Evolutionary conservation across 2,888 invertebrate genomes (phyloP).

Genomic region (Venusia cambrica): DNA sequence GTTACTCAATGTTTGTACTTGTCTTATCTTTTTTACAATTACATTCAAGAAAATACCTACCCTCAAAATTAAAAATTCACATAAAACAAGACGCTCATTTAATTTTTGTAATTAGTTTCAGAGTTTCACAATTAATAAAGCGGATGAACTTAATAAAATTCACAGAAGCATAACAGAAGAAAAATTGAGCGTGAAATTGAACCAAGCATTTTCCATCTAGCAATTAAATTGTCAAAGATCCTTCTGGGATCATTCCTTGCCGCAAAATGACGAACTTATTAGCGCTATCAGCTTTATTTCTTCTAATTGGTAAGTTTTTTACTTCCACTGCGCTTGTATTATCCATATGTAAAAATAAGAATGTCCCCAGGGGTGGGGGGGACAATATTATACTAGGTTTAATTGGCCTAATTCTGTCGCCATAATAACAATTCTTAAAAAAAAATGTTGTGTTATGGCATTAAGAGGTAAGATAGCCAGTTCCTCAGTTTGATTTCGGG

Average conservation of each 20-base stretch:
- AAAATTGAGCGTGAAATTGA: slow-evolving; percentile 47
- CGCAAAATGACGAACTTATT: slow-evolving; percentile 41
- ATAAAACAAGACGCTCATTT: slow-evolving; percentile 10
- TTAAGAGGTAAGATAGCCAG: no score
- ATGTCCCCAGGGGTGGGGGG: no score
- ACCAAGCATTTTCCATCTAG: slow-evolving; percentile 23
- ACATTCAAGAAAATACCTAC: background rate
- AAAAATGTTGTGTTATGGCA: no score
- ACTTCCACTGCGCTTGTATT: no score
- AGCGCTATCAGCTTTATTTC: slow-evolving; percentile 31
- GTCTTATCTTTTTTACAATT: no score
- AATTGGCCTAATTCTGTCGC: no score
- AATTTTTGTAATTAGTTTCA: slow-evolving; percentile 4
- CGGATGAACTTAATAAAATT: slow-evolving; percentile 25
- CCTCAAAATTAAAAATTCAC: background rate
- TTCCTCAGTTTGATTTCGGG: no score
- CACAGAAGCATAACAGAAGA: slow-evolving; percentile 35
- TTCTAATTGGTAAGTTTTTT: slow-evolving; percentile 45
- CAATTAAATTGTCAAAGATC: slow-evolving; percentile 37
- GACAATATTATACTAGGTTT: no score
- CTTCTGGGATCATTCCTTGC: slow-evolving; percentile 40
- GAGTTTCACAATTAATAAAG: slow-evolving; percentile 3
- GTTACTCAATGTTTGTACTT: no score
- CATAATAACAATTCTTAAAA: no score
- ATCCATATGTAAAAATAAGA: background rate